Evolutionary conservation across 2,797 vertebrate species (phyloP).

Genomic region (Sebastiscus albofasciatus): DNA sequence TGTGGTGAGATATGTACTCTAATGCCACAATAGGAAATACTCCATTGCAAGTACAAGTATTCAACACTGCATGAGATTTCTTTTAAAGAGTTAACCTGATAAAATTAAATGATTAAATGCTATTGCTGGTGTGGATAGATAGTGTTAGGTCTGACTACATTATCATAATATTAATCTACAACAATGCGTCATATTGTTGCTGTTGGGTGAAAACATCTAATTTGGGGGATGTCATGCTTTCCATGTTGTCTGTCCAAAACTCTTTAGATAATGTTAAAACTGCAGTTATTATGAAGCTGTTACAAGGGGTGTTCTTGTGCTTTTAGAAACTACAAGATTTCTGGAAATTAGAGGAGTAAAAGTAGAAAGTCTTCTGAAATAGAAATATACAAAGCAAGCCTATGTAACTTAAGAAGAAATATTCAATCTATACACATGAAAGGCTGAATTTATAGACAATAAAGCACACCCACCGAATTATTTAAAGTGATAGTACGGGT

Average conservation of each 20-base stretch:
- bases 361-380: not conserved
- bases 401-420: not conserved
- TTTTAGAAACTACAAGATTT: not conserved
- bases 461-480: not conserved
- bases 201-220: not conserved
- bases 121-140: not conserved
- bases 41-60: not conserved
- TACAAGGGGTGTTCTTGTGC: not conserved
- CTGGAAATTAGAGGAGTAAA: not conserved
- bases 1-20: not conserved
- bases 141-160: not conserved
- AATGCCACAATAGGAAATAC: not conserved
- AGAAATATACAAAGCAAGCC: not conserved
- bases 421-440: not conserved
- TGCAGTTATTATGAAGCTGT: not conserved
- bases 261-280: not conserved
- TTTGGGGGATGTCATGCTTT: not conserved
- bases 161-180: not conserved
- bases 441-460: not conserved
- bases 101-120: not conserved
- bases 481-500: not conserved
- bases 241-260: not conserved
- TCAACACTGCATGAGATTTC: not conserved
- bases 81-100: not conserved
- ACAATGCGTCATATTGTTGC: not conserved